Evolutionary conservation across 2,888 invertebrate species (phyloP).

Genomic region (Aphodius sticticus): DNA sequence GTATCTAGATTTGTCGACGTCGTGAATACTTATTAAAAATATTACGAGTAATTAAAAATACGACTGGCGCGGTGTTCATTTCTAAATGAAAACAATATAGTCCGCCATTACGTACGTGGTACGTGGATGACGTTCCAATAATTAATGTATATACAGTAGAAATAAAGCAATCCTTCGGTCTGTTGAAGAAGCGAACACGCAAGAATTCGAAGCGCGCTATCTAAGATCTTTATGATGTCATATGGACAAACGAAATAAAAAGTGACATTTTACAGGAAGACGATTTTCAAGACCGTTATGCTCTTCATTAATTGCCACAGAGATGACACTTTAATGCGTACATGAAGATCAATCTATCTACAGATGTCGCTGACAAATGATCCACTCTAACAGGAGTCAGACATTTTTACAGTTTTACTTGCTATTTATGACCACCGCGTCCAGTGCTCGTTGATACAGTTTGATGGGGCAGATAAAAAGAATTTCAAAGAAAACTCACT

Average conservation of each 20-base stretch:
- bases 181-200: background rate
- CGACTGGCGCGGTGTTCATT: too few species aligned
- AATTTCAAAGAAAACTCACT: background rate
- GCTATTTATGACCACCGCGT: conserved; percentile 11
- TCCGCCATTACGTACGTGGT: background rate
- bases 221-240: conserved; percentile 25
- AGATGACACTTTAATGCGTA: conserved; percentile 16
- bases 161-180: background rate
- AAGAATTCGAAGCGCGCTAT: background rate
- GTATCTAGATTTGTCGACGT: background rate
- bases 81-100: too few species aligned
- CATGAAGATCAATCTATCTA: conserved; percentile 30
- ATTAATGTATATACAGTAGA: background rate
- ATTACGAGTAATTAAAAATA: background rate
- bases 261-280: conserved; percentile 26
- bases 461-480: background rate
- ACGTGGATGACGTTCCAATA: background rate
- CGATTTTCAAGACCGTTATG: conserved; percentile 14
- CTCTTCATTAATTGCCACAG: conserved; percentile 25
- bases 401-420: conserved; percentile 34
- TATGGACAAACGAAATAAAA: conserved; percentile 13
- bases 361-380: conserved; percentile 26
- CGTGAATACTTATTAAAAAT: background rate
- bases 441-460: background rate
- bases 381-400: conserved; percentile 33